Evolutionary conservation across 53 echinoderm and acorn worm species (phyloP), one percentile per base, ranked within the genome.

Genomic region (Arbacia lixula): DNA sequence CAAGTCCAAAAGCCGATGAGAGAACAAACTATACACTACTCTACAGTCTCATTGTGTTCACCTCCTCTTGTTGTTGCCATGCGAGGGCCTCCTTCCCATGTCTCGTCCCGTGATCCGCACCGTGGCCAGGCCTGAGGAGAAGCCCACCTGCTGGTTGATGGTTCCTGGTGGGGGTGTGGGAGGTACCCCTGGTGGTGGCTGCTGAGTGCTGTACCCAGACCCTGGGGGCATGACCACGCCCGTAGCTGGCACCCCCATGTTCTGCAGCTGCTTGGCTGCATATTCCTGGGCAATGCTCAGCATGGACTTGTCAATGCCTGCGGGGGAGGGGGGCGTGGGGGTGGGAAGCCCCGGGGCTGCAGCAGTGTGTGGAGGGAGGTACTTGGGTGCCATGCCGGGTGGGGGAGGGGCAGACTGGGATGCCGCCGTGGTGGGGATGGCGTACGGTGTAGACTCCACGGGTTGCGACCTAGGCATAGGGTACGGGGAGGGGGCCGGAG

Each of bases 81-180:
- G 87, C 5, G 88, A 83, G 12, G 88, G 85, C 67, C 86, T 86
- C 2, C 75, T 40, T 39, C 63, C 76, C 56, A 41, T 57, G 26
- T 85, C 90, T 14, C 96, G 87, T 2, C 96, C 93, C 2, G 93
- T 95, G 11, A 95, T 95, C 14, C 96, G 88, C 25, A 95, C 93
- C 12, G 93, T 95, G 29, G 96, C 91, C 43, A 95, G 85, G 31
- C 91, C 93, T 32, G 87, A 82, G 0, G 93, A 60, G 30, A 33
- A 65, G 67, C 37, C 26, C 33, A 27, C 58, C 72, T 36, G 74
- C 12, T 62, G 75, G 28, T 58, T 80, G 25, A 29, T 19, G 6
- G 77, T 37, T 25, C 58, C 60, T 14, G 61, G 42, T 20, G 34
- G 53, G 41, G 62, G 12, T 10, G 35, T 36, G 26, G 29, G 71